A percentile compares a stretch with the other conserved stretches of the same genome.
phyloP scores from a whole-genome alignment of 2,113 vertebrate genomes.

The Takifugu bimaculatus region DNA sequence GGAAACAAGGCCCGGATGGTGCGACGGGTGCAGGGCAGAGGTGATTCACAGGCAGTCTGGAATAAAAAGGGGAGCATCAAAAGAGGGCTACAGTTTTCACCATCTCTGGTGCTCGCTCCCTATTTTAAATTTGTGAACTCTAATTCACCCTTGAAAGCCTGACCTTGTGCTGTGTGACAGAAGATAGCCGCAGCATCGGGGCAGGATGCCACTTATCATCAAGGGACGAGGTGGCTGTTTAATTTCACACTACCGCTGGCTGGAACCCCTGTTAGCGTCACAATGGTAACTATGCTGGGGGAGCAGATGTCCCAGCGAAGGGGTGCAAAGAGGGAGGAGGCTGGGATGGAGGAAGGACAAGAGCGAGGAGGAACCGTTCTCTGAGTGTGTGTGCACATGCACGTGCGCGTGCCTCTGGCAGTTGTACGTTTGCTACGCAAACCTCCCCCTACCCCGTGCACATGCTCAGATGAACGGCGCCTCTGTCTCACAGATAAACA shows the following conservation, averaged over 20 bases:
- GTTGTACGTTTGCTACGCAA: conserved; percentile 8
- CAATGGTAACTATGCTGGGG: conserved; percentile 65
- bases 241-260: conserved; percentile 74
- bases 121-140: conserved; percentile 56
- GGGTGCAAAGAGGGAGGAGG: conserved; percentile 64
- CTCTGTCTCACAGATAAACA: conserved; percentile 30
- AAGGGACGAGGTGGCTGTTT: conserved; percentile 71
- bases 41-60: neutral
- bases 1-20: conserved; percentile 13
- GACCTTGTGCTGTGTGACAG: conserved; percentile 67
- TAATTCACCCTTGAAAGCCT: conserved; percentile 70
- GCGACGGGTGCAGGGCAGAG: conserved; percentile 8
- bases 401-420: conserved; percentile 10
- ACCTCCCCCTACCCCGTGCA: conserved; percentile 15
- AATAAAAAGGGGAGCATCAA: conserved; percentile 21
- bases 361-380: conserved; percentile 35
- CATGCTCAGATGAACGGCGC: conserved; percentile 42
- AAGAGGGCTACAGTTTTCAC: conserved; percentile 25
- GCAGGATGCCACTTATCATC: conserved; percentile 69
- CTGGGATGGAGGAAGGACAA: conserved; percentile 37
- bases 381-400: conserved; percentile 12
- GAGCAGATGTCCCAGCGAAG: conserved; percentile 71
- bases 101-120: conserved; percentile 18
- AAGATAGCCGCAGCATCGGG: conserved; percentile 65
- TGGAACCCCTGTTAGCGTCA: conserved; percentile 67